These are phyloP conservation scores for Sturmia bella DNA, from an alignment of 2,888 invertebrate species.

Conservation along the genomic window DNA sequence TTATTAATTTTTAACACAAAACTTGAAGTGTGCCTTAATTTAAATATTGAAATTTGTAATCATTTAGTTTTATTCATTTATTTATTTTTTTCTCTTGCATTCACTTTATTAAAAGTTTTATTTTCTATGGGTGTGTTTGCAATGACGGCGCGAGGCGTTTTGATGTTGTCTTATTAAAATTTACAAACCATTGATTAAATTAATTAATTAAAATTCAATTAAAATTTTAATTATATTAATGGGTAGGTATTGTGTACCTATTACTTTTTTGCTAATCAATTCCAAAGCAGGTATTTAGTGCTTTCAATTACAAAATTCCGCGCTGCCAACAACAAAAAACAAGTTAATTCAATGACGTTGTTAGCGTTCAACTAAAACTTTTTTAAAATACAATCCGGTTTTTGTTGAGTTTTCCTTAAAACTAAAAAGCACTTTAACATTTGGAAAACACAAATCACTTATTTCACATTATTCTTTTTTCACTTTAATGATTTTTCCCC, in stretches of 20 bases:
- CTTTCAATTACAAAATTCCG: constrained; percentile 43
- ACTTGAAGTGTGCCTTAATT: background rate
- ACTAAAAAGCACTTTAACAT: constrained; percentile 39
- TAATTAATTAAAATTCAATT: constrained; percentile 70
- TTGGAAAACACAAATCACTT: background rate
- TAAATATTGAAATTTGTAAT: constrained; percentile 34
- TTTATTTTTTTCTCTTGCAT: background rate
- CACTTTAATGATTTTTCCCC: constrained; percentile 28
- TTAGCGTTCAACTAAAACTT: constrained; percentile 61
- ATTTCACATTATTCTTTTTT: constrained; percentile 34
- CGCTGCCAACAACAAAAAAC: constrained; percentile 11
- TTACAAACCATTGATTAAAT: constrained; percentile 44
- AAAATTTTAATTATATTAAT: constrained; percentile 27
- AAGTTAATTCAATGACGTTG: constrained; percentile 58
- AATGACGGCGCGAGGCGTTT: constrained; percentile 1
- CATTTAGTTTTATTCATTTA: constrained; percentile 20
- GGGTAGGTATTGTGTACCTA: no score
- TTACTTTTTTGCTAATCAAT: constrained; percentile 23
- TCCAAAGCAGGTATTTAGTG: constrained; percentile 39
- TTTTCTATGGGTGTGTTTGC: constrained; percentile 10
- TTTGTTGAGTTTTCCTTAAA: constrained; percentile 46
- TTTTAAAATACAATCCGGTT: constrained; percentile 64
- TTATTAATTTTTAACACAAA: background rate
- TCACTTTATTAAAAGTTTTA: constrained; percentile 8
- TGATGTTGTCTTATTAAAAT: constrained; percentile 5